phyloP scores from a whole-genome alignment of 2,797 vertebrate species.

The Acanthurus tractus region DNA sequence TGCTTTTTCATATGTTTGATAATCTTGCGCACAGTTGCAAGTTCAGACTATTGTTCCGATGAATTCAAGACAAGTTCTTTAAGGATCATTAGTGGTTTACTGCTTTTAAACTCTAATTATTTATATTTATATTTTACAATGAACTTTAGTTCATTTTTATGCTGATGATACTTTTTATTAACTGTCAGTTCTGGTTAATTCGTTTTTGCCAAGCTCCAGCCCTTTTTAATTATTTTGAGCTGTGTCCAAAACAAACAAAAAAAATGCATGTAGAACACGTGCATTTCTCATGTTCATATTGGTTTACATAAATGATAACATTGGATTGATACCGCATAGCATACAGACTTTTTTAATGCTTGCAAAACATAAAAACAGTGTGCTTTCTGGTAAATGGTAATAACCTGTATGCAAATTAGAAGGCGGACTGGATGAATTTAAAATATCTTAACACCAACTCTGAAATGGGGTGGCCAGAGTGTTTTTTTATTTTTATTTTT shows the following conservation, averaged over 20 bases:
- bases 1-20: no score
- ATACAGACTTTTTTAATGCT: background rate
- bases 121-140: background rate
- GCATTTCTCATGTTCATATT: background rate
- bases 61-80: constrained; percentile 1
- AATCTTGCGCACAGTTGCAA: no score
- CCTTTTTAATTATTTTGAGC: background rate
- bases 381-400: background rate
- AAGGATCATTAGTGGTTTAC: background rate
- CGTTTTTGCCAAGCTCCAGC: background rate
- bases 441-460: background rate
- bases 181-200: background rate
- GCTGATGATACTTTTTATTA: background rate
- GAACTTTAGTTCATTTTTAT: background rate
- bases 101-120: background rate
- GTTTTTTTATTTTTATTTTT: background rate
- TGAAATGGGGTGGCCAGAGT: background rate
- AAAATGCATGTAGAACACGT: no score
- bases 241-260: background rate
- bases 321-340: background rate
- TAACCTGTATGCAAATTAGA: background rate
- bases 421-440: background rate
- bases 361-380: background rate
- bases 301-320: background rate
- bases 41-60: background rate